Evolutionary conservation across 2,113 vertebrate species (phyloP), one percentile per base, ranked within the genome.

Genomic region (Galemys pyrenaicus): DNA sequence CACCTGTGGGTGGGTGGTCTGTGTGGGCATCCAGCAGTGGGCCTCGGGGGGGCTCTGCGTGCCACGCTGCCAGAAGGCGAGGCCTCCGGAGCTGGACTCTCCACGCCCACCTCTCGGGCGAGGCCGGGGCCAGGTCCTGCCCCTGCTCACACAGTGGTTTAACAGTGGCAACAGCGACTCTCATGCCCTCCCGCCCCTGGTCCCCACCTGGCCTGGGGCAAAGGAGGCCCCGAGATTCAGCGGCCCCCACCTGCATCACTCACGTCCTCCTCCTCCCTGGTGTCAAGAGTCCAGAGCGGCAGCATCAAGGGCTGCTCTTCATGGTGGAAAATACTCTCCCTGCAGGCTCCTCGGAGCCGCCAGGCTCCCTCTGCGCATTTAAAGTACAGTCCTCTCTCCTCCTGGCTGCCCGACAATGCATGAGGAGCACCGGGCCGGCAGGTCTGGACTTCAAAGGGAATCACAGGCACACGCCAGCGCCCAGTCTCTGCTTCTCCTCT

Each of bases 221-320:
- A 17, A 41, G 28, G 44, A 87, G 49, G 54, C 81, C 79, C 65
- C 8, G 22, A 46, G 89, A 49, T 24, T 22, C 44, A 60, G 37
- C 60, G 60, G 44, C 51, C 75, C 17, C 71, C 41, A 39, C 44
- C 9, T 64, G 51, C 46, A 54, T 87, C 70, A 30, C 65, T 81
- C 19, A 6, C 0, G 0, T 15, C 41, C 22, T 20, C 16, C 4
- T 49, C 56, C 39, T 89, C 81, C 17, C 35, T 44, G 30, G 30
- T 60, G 20, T 64, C 78, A 68, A 35, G 58, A 46, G 54, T 84
- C 24, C 84, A 65, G 80, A 93, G 67, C 70, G 71, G 46, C 51
- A 58, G 74, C 92, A 67, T 92, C 81, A 92, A 94, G 87, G 77
- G 64, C 85, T 71, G 16, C 86, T 90, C 88, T 89, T 91, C 65